These are phyloP conservation scores for Isotomurus palustris DNA, from an alignment of 2,888 invertebrate genomes.

Conservation along the genomic window DNA sequence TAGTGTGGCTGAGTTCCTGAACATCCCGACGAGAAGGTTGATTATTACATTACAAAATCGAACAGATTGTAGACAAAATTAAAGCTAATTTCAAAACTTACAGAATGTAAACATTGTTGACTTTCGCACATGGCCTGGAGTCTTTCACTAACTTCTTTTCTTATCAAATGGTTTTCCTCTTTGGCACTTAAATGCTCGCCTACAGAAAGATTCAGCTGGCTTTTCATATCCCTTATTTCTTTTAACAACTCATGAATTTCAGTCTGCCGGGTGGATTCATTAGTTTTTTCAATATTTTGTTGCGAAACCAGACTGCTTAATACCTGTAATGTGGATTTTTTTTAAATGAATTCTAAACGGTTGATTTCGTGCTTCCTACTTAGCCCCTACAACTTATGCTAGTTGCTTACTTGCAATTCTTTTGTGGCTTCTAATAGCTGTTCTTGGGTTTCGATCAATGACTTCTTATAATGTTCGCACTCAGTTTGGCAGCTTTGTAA, in stretches of 20 bases:
- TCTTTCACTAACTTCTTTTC: conserved; percentile 35
- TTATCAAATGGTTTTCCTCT: conserved; percentile 34
- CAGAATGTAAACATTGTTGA: conserved; percentile 36
- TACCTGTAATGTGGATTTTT: not conserved
- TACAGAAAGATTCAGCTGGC: conserved; percentile 31
- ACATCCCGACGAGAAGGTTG: not conserved
- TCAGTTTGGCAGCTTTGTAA: conserved; percentile 33
- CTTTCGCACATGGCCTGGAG: conserved; percentile 39
- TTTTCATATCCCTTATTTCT: conserved; percentile 37
- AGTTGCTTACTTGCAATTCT: conserved; percentile 18
- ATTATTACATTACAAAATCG: not conserved
- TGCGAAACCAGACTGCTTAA: not conserved
- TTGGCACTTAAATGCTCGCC: conserved; percentile 37
- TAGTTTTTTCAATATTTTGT: not conserved
- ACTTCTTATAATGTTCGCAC: conserved; percentile 36
- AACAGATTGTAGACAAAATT: not conserved
- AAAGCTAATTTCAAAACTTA: conserved; percentile 13
- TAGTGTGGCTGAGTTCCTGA: conserved; percentile 23
- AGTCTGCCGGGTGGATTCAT: conserved; percentile 12
- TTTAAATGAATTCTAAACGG: no score
- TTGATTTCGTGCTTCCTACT: no score
- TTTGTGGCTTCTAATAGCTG: conserved; percentile 29
- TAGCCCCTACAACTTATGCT: not conserved
- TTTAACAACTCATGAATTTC: conserved; percentile 37
- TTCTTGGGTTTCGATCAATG: conserved; percentile 38